phyloP scores from a whole-genome alignment of 2,888 invertebrate genomes.

The Nesidiocoris tenuis region DNA sequence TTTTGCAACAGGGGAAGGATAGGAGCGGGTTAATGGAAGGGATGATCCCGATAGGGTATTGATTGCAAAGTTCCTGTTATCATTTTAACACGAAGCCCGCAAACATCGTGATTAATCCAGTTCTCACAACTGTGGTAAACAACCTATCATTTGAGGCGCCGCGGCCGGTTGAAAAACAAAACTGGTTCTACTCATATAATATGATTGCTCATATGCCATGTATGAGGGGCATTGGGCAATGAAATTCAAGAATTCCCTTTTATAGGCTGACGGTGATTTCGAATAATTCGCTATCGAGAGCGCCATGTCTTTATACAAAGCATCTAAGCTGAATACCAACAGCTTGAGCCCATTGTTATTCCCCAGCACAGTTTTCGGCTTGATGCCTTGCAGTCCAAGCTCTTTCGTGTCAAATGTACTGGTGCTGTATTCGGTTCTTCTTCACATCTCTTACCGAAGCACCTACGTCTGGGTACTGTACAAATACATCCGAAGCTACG shows the following conservation, averaged over 20 bases:
- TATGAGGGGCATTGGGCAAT: too few species aligned
- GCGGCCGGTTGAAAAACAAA: too few species aligned
- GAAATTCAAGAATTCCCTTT: too few species aligned
- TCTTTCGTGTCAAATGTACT: not conserved
- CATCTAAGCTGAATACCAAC: not conserved
- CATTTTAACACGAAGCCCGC: not conserved
- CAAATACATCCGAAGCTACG: slow-evolving; percentile 7
- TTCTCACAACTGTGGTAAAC: not conserved
- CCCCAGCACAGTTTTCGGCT: slow-evolving; percentile 18
- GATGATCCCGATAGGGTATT: not conserved
- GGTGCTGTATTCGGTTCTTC: slow-evolving; percentile 4
- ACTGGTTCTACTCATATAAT: too few species aligned
- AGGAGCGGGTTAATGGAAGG: not conserved
- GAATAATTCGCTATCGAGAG: too few species aligned
- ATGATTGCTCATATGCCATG: too few species aligned
- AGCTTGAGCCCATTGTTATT: slow-evolving; percentile 14
- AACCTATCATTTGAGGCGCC: too few species aligned
- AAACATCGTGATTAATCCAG: not conserved
- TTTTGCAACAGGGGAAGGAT: not conserved
- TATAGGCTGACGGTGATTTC: too few species aligned
- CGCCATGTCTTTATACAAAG: slow-evolving; percentile 19
- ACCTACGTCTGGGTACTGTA: slow-evolving; percentile 4
- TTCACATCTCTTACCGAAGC: slow-evolving; percentile 4
- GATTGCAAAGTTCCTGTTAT: not conserved
- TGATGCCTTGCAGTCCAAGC: slow-evolving; percentile 33